Conservation (phyloP, 1,140 invertebrate species). For the Notospermus geniculatus region DNA sequence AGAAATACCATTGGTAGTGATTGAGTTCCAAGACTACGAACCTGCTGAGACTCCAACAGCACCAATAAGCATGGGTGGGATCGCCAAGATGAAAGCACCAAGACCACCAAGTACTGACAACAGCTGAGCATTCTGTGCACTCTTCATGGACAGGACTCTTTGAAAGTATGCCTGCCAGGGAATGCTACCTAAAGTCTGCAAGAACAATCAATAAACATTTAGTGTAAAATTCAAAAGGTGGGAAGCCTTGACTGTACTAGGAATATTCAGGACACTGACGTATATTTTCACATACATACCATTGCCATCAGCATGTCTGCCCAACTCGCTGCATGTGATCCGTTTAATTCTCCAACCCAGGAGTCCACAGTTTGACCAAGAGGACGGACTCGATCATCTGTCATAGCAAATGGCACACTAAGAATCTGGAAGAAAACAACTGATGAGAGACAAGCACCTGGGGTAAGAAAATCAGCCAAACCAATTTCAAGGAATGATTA, state of each 20-base stretch:
- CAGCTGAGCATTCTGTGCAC: constrained; percentile 82
- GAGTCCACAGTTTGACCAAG: constrained; percentile 66
- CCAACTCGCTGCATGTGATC: constrained; percentile 37
- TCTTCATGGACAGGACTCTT: constrained; percentile 90
- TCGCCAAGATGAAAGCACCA: constrained; percentile 90
- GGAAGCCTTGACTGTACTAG: background rate
- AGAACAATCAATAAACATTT: constrained; percentile 9
- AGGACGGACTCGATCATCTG: constrained; percentile 72
- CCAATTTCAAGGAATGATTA: no score
- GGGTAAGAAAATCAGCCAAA: no score
- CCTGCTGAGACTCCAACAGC: constrained; percentile 89
- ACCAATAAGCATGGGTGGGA: constrained; percentile 91
- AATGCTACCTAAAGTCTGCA: constrained; percentile 89
- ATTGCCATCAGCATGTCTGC: constrained; percentile 48
- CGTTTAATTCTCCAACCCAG: constrained; percentile 82
- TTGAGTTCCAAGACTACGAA: no score
- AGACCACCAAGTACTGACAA: constrained; percentile 65
- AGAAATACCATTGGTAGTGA: no score
- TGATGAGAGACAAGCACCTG: no score
- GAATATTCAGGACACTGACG: constrained; percentile 65
- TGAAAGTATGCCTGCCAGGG: constrained; percentile 98
- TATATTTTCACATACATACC: constrained; percentile 28
- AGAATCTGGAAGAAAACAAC: no score
- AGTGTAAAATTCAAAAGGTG: background rate
- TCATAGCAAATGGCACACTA: constrained; percentile 92